Evolutionary conservation across 2,113 vertebrate species (phyloP).

Genomic region (Neodontobutis hainanensis): DNA sequence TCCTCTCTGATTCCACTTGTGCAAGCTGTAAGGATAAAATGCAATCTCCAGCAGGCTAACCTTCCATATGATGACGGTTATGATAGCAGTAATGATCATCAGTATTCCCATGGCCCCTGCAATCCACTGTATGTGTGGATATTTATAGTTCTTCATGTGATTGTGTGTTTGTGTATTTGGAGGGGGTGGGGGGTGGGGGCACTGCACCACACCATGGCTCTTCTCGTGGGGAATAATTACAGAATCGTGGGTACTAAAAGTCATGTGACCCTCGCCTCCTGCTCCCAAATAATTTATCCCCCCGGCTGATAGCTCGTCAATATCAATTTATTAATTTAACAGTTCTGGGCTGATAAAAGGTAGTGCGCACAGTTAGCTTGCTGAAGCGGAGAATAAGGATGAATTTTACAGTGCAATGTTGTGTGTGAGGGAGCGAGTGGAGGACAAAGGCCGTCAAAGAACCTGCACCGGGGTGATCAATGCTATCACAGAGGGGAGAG

Average conservation of each 20-base stretch:
- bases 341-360: slow-evolving; percentile 82
- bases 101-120: slow-evolving; percentile 56
- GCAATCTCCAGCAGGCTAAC: slow-evolving; percentile 36
- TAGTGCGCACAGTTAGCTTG: slow-evolving; percentile 69
- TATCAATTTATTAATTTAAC: slow-evolving; percentile 86
- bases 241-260: slow-evolving; percentile 73
- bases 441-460: slow-evolving; percentile 57
- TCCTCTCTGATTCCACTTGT: slow-evolving; percentile 4
- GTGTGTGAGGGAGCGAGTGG: slow-evolving; percentile 44
- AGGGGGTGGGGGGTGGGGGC: slow-evolving; percentile 27
- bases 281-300: slow-evolving; percentile 81
- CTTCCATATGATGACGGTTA: slow-evolving; percentile 60
- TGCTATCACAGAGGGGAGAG: slow-evolving; percentile 49
- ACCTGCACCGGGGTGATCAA: slow-evolving; percentile 60
- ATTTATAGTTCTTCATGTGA: slow-evolving; percentile 62
- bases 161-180: slow-evolving; percentile 30
- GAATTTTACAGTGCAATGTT: slow-evolving; percentile 68
- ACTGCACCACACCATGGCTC: slow-evolving; percentile 49
- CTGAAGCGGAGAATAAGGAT: slow-evolving; percentile 65
- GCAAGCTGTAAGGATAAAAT: slow-evolving; percentile 52
- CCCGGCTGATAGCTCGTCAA: slow-evolving; percentile 81
- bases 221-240: slow-evolving; percentile 78
- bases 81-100: slow-evolving; percentile 69
- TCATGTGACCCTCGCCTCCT: slow-evolving; percentile 76
- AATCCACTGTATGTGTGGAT: slow-evolving; percentile 53